These are phyloP conservation scores for Eurystomus gularis DNA, from an alignment of 2,113 vertebrate genomes.

Conservation along the genomic window DNA sequence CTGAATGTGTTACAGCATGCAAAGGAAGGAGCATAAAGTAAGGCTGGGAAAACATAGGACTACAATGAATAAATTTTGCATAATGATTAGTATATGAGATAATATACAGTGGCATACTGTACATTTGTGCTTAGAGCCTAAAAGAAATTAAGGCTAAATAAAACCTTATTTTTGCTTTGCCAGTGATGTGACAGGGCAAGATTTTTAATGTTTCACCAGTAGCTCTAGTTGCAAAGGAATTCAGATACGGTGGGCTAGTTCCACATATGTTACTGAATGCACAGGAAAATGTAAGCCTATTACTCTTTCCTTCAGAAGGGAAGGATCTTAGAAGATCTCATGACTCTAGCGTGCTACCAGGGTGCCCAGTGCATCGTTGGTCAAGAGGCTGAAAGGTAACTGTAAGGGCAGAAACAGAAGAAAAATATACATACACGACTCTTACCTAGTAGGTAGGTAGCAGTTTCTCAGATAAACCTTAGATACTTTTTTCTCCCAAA, in stretches of 20 bases:
- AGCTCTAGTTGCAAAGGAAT: background rate
- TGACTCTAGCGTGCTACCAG: background rate
- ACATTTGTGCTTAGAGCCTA: background rate
- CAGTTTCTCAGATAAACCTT: background rate
- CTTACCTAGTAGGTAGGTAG: background rate
- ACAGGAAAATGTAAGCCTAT: background rate
- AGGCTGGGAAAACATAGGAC: background rate
- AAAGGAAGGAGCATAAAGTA: background rate
- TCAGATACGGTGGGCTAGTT: background rate
- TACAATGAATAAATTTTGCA: background rate
- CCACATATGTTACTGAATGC: rapidly evolving
- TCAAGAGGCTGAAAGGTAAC: background rate
- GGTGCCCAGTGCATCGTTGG: background rate
- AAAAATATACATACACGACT: background rate
- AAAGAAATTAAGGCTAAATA: background rate
- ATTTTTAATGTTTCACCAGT: background rate
- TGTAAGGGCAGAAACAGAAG: background rate
- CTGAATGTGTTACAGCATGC: background rate
- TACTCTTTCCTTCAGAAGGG: background rate
- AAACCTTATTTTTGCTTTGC: background rate
- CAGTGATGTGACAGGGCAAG: background rate
- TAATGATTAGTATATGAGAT: background rate
- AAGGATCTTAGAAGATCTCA: background rate
- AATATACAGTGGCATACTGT: background rate
- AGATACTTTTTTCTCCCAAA: background rate